Evolutionary conservation across 2,113 vertebrate genomes (phyloP).

Genomic region (Calidris pugnax): DNA sequence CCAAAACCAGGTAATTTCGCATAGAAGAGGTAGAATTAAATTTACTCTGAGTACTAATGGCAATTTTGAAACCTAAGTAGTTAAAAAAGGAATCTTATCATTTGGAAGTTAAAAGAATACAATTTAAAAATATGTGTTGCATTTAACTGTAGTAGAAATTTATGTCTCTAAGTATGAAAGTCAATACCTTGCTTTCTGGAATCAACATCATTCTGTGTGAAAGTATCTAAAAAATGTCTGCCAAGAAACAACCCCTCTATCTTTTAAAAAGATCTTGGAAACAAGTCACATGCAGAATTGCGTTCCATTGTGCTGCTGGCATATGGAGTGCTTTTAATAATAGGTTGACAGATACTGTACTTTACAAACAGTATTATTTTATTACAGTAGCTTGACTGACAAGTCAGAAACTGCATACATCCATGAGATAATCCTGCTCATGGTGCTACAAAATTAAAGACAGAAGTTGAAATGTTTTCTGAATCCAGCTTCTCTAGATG

Average conservation of each 20-base stretch:
- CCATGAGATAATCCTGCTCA: neutral
- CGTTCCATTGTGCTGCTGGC: neutral
- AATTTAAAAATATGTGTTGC: neutral
- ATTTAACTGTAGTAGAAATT: neutral
- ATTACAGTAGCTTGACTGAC: neutral
- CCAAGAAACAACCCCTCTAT: neutral
- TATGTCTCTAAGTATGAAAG: neutral
- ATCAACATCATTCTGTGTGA: neutral
- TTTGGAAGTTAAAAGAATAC: neutral
- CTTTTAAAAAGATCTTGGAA: neutral
- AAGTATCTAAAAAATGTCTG: neutral
- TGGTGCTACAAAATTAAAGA: neutral
- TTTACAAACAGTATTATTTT: neutral
- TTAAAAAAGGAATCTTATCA: neutral
- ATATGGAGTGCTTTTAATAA: neutral
- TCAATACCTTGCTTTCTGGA: neutral
- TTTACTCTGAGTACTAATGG: neutral
- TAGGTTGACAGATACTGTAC: neutral
- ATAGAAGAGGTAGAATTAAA: neutral
- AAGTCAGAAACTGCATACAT: neutral
- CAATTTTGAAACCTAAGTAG: neutral
- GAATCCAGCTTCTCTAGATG: neutral
- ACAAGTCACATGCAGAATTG: rapidly evolving
- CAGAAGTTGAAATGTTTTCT: neutral
- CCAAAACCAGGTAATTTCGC: neutral